Percentiles rank a stretch among this genome's conserved stretches.
Conservation (phyloP, 2,113 vertebrate species). For the Hassar affinis region DNA sequence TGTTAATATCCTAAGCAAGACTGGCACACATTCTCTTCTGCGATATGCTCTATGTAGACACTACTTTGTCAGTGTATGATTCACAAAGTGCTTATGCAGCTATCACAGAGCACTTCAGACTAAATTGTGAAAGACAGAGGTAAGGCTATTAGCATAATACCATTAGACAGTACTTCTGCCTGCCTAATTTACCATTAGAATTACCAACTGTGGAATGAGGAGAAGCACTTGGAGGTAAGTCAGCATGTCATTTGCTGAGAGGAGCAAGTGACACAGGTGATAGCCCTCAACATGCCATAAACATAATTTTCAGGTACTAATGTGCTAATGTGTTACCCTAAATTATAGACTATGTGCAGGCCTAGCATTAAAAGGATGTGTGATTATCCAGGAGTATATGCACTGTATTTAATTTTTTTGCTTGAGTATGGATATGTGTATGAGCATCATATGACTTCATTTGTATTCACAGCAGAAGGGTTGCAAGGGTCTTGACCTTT, state of each 20-base stretch:
- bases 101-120: constrained; percentile 49
- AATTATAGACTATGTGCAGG: constrained; percentile 24
- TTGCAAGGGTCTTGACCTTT: constrained; percentile 26
- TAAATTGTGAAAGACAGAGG: constrained; percentile 52
- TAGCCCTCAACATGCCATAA: constrained; percentile 42
- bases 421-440: neutral
- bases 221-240: constrained; percentile 42
- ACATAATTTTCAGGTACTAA: constrained; percentile 44
- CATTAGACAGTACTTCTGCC: constrained; percentile 49
- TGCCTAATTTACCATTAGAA: constrained; percentile 56
- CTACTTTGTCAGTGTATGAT: constrained; percentile 26
- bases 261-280: constrained; percentile 30
- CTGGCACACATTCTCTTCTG: constrained; percentile 20
- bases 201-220: constrained; percentile 41
- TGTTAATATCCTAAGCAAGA: constrained; percentile 29
- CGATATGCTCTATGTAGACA: constrained; percentile 8
- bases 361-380: constrained; percentile 22
- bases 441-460: constrained; percentile 29
- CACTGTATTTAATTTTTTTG: constrained; percentile 31
- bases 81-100: constrained; percentile 44
- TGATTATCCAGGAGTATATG: constrained; percentile 18
- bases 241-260: constrained; percentile 45
- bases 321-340: constrained; percentile 41
- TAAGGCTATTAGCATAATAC: constrained; percentile 57
- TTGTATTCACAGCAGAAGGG: constrained; percentile 31